Percentiles rank a stretch among this genome's conserved stretches.
Evolutionary conservation across 2,888 invertebrate genomes (phyloP).

Genomic region (Physocephala rufipes): DNA sequence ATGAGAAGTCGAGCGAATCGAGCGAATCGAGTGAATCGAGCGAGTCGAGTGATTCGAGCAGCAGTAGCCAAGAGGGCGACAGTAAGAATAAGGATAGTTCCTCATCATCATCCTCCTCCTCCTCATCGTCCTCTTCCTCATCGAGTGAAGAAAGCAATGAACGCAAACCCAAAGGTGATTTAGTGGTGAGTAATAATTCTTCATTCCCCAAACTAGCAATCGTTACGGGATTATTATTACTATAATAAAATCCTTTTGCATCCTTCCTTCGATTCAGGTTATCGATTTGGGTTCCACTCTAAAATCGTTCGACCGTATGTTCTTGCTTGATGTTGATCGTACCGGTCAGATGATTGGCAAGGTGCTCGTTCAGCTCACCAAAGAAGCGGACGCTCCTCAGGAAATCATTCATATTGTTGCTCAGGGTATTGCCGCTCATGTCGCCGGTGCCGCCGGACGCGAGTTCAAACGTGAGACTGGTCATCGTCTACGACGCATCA

Average conservation of each 20-base stretch:
- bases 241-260: no score
- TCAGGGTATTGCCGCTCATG: slow-evolving; percentile 59
- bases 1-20: slow-evolving; percentile 42
- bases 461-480: slow-evolving; percentile 56
- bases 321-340: slow-evolving; percentile 52
- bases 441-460: slow-evolving; percentile 60
- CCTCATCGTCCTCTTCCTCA: not conserved
- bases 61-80: slow-evolving; percentile 47
- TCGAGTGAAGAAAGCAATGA: slow-evolving; percentile 39
- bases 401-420: slow-evolving; percentile 59
- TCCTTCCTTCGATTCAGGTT: slow-evolving; percentile 42
- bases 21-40: slow-evolving; percentile 43
- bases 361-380: slow-evolving; percentile 52
- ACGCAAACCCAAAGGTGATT: slow-evolving; percentile 46
- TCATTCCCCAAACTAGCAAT: not conserved
- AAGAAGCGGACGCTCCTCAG: slow-evolving; percentile 50
- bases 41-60: slow-evolving; percentile 49
- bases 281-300: slow-evolving; percentile 57
- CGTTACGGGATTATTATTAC: no score
- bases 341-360: slow-evolving; percentile 55
- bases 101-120: not conserved
- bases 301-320: slow-evolving; percentile 50
- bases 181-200: slow-evolving; percentile 53
- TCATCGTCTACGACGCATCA: slow-evolving; percentile 59
- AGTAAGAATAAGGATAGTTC: slow-evolving; percentile 22